Evolutionary conservation across 2,888 invertebrate genomes (phyloP), one percentile per base, ranked within the genome.

Genomic region (Heliconius charithonia): DNA sequence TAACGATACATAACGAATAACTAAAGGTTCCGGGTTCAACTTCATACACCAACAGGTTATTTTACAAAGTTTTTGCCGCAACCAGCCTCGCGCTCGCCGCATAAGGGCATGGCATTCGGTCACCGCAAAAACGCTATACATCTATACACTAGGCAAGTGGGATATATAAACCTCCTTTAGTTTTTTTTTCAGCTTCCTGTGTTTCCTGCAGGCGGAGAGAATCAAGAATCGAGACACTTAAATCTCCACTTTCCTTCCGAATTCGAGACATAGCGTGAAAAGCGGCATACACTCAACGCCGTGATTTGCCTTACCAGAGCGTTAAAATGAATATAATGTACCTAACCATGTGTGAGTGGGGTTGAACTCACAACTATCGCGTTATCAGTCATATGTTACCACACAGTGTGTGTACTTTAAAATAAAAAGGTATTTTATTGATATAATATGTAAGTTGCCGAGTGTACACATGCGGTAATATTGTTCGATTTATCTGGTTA

Each of bases 41-140:
- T n/a, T 59, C 59, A 79, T 78, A 70, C 76, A 79, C 79, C 65
- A 80, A 78, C 80, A 80, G 80, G 74, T 78, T 80, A 82, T 81
- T 82, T 83, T 75, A 80, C 81, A 76, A 82, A 77, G 81, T 85
- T 85, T 86, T 85, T 84, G 82, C 82, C 51, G 76, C 76, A 74
- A 85, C 83, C 83, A 84, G 85, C 85, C 84, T 79, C 75, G 65
- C 80, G 84, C 27, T 59, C 63, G 84, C 81, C 83, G 67, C 81
- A 80, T 81, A 83, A 80, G 84, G 84, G 82, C 80, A 82, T 83
- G 83, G 82, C 79, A 83, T 84, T 81, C 82, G 81, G 77, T 73
- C 78, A 76, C 77, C 76, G 79, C 82, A 84, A 84, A 83, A 83
- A 84, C 81, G 41, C 70, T 81, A 80, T 78, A 81, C 56, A 51